These are phyloP conservation scores for Crocodylus rhombifer DNA, from an alignment of 2,797 vertebrate species.

Conservation along the genomic window DNA sequence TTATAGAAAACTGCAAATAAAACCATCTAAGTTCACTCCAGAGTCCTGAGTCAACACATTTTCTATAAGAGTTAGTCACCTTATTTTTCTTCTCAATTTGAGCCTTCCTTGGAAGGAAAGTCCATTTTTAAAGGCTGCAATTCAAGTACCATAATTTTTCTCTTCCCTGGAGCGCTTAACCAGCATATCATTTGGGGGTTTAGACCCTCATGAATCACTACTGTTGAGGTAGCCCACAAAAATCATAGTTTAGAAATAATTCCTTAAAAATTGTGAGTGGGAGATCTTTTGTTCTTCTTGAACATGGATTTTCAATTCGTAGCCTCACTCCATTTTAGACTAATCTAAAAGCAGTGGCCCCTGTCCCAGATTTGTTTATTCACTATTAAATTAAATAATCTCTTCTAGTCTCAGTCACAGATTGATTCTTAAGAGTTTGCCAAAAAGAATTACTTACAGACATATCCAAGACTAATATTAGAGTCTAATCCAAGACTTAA, in stretches of 20 bases:
- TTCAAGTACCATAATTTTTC: constrained; percentile 50
- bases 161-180: constrained; percentile 25
- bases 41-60: background rate
- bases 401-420: too few species aligned
- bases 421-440: too few species aligned
- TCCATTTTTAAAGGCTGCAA: background rate
- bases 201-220: constrained; percentile 30
- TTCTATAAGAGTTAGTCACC: background rate
- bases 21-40: background rate
- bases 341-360: background rate
- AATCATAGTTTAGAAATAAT: constrained; percentile 21
- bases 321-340: background rate
- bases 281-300: constrained; percentile 11
- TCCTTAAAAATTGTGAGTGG: background rate
- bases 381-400: too few species aligned
- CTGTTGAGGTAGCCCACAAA: background rate
- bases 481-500: too few species aligned
- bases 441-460: too few species aligned
- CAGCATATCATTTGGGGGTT: constrained; percentile 21
- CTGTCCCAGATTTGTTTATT: background rate
- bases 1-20: background rate
- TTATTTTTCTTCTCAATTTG: background rate
- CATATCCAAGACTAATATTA: too few species aligned
- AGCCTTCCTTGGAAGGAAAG: background rate
- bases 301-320: background rate